A percentile compares a stretch with the other conserved stretches of the same genome.
Evolutionary conservation across 2,888 invertebrate genomes (phyloP).

Genomic region (Ornithoptera alexandrae): DNA sequence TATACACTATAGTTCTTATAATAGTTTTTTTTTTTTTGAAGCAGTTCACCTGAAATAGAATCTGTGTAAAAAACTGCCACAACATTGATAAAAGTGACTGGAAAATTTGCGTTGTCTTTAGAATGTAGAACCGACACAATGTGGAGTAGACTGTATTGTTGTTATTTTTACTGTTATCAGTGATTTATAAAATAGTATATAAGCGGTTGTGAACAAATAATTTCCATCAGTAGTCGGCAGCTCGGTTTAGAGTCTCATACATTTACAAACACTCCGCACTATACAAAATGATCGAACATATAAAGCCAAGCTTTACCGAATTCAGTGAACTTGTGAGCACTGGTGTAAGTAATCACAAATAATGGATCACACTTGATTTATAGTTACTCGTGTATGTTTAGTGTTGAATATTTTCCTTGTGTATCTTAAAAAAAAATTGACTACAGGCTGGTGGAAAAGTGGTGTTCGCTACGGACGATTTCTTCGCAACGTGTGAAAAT

Average conservation of each 20-base stretch:
- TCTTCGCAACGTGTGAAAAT: conserved; percentile 82
- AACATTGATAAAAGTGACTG: neutral
- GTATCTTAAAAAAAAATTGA: neutral
- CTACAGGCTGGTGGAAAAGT: conserved; percentile 79
- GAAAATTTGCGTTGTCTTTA: conserved; percentile 14
- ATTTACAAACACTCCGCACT: neutral
- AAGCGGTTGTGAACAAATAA: conserved; percentile 7
- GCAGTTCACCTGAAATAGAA: too few species aligned
- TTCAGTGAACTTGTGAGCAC: conserved; percentile 23
- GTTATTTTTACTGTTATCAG: conserved; percentile 24
- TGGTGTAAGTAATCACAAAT: conserved; percentile 7
- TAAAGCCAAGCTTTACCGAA: conserved; percentile 21
- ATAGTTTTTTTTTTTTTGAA: too few species aligned
- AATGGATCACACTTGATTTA: neutral
- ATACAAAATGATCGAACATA: conserved; percentile 22
- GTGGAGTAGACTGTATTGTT: neutral
- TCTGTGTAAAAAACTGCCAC: too few species aligned
- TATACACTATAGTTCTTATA: too few species aligned
- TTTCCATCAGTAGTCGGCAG: conserved; percentile 7
- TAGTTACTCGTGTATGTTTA: neutral
- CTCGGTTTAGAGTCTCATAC: neutral
- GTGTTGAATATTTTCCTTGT: neutral
- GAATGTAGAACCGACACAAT: conserved; percentile 6
- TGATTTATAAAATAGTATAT: conserved; percentile 21
- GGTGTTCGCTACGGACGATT: conserved; percentile 82